These are phyloP conservation scores for Turritopsis rubra DNA, from an alignment of 30 jellyfish, hydroid and myxozoan species.

Conservation along the genomic window DNA sequence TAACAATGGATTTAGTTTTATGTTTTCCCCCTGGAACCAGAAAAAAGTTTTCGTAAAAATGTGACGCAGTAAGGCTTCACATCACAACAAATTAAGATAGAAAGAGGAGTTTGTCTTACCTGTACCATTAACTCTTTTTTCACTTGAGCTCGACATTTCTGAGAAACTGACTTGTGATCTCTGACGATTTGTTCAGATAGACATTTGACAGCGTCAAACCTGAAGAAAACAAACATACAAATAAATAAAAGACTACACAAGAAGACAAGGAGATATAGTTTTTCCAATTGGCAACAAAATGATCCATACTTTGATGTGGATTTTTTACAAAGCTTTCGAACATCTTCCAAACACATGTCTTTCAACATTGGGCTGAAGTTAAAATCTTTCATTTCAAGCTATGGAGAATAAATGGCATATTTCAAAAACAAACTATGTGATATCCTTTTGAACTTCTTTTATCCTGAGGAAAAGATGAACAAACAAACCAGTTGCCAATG, in stretches of 20 bases:
- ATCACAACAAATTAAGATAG: too few relatives aligned
- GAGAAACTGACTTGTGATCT: slow-evolving; percentile 38
- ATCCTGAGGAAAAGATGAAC: too few relatives aligned
- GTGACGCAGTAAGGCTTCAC: too few relatives aligned
- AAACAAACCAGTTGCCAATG: slow-evolving; percentile 93
- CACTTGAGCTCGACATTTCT: slow-evolving; percentile 60
- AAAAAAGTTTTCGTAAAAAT: too few relatives aligned
- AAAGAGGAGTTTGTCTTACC: slow-evolving; percentile 28
- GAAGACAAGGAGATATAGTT: neutral
- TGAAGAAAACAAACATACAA: slow-evolving; percentile 11
- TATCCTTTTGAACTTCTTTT: neutral
- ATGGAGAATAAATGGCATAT: neutral
- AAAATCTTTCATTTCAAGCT: slow-evolving; percentile 82
- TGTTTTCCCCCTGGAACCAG: slow-evolving; percentile 81
- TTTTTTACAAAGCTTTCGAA: slow-evolving; percentile 38
- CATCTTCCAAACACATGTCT: slow-evolving; percentile 65
- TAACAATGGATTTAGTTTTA: slow-evolving; percentile 64
- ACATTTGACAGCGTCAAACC: slow-evolving; percentile 85
- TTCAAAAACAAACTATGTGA: neutral
- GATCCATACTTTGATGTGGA: slow-evolving; percentile 51
- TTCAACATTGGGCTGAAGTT: slow-evolving; percentile 70
- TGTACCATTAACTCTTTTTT: slow-evolving; percentile 63
- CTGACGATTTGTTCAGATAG: slow-evolving; percentile 48
- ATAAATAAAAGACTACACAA: neutral
- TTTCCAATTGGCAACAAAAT: neutral